A percentile compares a stretch with the other conserved stretches of the same genome.
Conservation (phyloP, 2,113 vertebrate species). For the Hippocampus zosterae region DNA sequence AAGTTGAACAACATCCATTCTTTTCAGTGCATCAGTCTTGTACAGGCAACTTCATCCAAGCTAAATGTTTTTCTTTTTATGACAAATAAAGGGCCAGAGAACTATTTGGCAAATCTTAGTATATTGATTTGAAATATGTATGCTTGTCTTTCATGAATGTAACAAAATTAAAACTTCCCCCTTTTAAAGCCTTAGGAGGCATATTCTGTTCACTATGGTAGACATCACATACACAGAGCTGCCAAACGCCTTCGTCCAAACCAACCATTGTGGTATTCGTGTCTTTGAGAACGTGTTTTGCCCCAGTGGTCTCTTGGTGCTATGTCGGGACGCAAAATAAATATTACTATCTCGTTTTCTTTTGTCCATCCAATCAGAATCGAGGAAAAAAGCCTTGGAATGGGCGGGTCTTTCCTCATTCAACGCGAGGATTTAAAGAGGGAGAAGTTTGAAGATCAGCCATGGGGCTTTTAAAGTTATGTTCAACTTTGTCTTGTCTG, state of each 20-base stretch:
- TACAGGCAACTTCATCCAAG: background rate
- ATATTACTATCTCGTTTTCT: background rate
- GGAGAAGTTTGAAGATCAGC: conserved; percentile 43
- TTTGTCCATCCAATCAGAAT: conserved; percentile 61
- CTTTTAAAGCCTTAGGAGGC: background rate
- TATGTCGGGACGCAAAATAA: background rate
- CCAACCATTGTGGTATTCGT: too few relatives aligned
- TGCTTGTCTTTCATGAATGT: background rate
- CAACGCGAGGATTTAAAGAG: conserved; percentile 36
- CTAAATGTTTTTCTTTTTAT: background rate
- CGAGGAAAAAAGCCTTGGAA: conserved; percentile 17
- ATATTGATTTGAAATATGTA: background rate
- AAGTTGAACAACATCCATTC: conserved; percentile 5
- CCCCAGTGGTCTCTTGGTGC: too few relatives aligned
- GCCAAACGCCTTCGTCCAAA: too few relatives aligned
- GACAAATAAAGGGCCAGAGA: background rate
- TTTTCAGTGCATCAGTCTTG: background rate
- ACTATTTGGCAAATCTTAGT: background rate
- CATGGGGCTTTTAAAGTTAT: conserved; percentile 7
- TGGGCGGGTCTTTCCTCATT: conserved; percentile 54
- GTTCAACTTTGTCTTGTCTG: background rate
- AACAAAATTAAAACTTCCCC: background rate
- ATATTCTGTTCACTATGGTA: background rate
- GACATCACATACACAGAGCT: background rate
- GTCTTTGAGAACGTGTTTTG: too few relatives aligned